These are phyloP conservation scores for Spizaetus ornatus DNA, from an alignment of 2,113 vertebrate species.

Conservation along the genomic window DNA sequence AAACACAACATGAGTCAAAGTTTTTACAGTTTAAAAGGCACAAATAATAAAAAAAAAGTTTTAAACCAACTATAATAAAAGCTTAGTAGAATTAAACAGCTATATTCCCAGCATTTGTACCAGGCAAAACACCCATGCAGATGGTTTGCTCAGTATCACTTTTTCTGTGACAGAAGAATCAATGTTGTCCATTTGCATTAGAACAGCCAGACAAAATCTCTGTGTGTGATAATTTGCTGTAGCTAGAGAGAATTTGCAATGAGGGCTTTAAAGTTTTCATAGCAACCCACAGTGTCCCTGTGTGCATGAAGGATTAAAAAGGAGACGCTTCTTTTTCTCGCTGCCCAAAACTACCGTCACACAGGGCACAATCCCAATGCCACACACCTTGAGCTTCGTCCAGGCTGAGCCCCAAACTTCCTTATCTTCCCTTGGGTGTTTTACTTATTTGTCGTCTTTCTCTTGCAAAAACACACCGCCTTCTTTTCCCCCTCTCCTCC, in stretches of 20 bases:
- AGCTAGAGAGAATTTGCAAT: conserved; percentile 36
- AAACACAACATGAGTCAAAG: not conserved
- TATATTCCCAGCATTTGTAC: not conserved
- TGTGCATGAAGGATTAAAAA: conserved; percentile 1
- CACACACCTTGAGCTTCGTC: not conserved
- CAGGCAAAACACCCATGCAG: not conserved
- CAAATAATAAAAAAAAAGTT: not conserved
- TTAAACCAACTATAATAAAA: not conserved
- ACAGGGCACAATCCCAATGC: not conserved
- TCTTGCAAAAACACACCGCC: not conserved
- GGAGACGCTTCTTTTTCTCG: not conserved
- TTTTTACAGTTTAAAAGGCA: not conserved
- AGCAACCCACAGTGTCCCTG: conserved; percentile 6
- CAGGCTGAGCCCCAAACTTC: not conserved
- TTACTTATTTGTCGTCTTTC: not conserved
- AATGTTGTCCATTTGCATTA: conserved; percentile 28
- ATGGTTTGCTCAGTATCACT: not conserved
- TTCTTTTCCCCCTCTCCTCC: not conserved
- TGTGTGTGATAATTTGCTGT: conserved; percentile 18
- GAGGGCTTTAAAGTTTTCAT: conserved; percentile 33
- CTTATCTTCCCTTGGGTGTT: not conserved
- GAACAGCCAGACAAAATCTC: conserved; percentile 26
- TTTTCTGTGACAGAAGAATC: not conserved
- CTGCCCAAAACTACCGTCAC: not conserved
- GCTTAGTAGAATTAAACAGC: not conserved